Evolutionary conservation across 2,888 invertebrate genomes (phyloP), one percentile per base, ranked within the genome.

Genomic region (Esperia sulphurella): DNA sequence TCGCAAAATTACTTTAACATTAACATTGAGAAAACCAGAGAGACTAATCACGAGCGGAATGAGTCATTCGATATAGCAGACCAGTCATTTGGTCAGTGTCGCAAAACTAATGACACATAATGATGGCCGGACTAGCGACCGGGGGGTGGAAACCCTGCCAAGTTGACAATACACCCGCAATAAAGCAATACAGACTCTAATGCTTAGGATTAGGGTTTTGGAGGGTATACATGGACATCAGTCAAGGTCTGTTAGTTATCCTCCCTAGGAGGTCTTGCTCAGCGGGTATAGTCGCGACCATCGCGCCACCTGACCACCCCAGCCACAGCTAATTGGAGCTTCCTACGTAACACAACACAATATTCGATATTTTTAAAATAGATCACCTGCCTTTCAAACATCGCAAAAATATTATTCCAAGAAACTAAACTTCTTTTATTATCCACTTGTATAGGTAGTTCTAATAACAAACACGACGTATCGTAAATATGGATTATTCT

Each of bases 51-150:
- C 76, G 74, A 72, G 58, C 71, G 63, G 78, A 86, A 85, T 86
- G 87, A 86, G 86, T 87, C 88, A 89, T 86, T 75, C 79, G 87
- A 89, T 87, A 86, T 83, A 68, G 72, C 79, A 79, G 85, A 75
- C 83, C 77, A 84, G 87, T 87, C 85, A 86, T 87, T 87, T 86
- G 88, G 88, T 87, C 86, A 87, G 83, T 83, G 87, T 89, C 87
- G 88, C 88, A 86, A 87, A 88, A 87, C 87, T 89, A 89, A 89
- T 88, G 87, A 85, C 85, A 88, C 85, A 83, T 88, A 89, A 89
- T 89, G 87, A 86, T 79, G 79, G 73, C 79, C 68, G 75, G 70
- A 66, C 74, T 71, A 75, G 69, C 73, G 74, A 77, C 68, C 72
- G 71, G 77, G 74, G 85, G 80, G 75, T 69, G 71, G 62, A 58